phyloP scores from a whole-genome alignment of 1,140 invertebrate species.

The Polypedilum vanderplanki region DNA sequence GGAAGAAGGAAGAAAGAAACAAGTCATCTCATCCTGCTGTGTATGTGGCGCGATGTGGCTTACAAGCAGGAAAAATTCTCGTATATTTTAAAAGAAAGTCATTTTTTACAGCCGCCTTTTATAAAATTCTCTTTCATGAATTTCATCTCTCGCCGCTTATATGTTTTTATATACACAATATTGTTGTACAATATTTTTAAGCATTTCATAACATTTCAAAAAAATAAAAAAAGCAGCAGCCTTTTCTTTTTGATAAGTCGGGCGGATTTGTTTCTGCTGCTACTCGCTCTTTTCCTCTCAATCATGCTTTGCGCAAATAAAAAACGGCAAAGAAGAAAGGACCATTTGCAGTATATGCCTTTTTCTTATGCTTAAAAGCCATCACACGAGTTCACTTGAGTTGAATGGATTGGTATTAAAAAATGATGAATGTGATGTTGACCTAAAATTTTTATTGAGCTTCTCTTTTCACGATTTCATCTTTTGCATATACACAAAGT shows the following conservation, averaged over 20 bases:
- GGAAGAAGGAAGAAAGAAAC: not conserved
- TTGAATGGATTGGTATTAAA: not conserved
- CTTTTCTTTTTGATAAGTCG: not conserved
- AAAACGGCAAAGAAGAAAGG: not conserved
- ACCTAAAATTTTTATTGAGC: constrained; percentile 16
- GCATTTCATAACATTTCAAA: constrained; percentile 12
- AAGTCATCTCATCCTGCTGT: not conserved
- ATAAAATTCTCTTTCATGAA: not conserved
- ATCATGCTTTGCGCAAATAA: too few relatives aligned
- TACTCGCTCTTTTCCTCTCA: not conserved
- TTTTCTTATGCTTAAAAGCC: not conserved
- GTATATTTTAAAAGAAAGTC: not conserved
- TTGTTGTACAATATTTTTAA: constrained; percentile 1
- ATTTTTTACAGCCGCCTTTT: not conserved
- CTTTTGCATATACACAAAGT: too few relatives aligned
- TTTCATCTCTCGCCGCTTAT: not conserved
- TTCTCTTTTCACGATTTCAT: not conserved
- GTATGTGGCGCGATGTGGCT: not conserved
- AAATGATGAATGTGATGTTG: constrained; percentile 6
- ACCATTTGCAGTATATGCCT: not conserved
- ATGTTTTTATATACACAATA: not conserved
- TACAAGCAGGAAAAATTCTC: not conserved
- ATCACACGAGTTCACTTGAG: not conserved
- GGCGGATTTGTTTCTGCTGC: not conserved
- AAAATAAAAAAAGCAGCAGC: not conserved